Conservation (phyloP, 2,113 vertebrate species). For the Panthera leo region DNA sequence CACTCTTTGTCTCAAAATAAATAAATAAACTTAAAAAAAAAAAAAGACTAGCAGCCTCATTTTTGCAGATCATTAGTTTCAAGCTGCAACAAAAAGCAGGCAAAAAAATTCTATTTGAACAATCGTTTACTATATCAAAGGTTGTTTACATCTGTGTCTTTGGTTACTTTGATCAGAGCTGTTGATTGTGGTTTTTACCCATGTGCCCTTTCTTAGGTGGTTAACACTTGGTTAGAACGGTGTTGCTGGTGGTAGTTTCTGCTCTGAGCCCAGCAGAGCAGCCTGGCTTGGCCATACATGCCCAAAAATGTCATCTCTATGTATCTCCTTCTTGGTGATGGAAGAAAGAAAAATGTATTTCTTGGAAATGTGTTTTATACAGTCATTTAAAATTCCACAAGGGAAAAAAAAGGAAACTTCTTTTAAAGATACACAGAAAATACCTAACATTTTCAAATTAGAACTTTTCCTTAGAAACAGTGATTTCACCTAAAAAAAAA, state of each 20-base stretch:
- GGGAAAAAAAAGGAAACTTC: not conserved
- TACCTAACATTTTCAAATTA: slow-evolving; percentile 32
- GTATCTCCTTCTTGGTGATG: not conserved
- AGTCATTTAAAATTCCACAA: slow-evolving; percentile 31
- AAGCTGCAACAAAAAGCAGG: not conserved
- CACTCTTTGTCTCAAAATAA: not conserved
- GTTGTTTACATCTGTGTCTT: not conserved
- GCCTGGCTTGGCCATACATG: not conserved
- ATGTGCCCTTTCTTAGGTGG: not conserved
- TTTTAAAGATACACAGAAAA: not conserved
- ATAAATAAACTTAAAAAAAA: too few relatives aligned
- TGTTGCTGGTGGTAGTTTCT: not conserved
- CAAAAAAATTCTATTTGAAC: not conserved
- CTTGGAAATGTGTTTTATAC: not conserved
- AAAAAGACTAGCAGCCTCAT: not conserved
- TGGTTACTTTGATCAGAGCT: not conserved
- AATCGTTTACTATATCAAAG: not conserved
- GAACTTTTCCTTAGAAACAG: slow-evolving; percentile 23
- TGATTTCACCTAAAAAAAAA: slow-evolving; percentile 12
- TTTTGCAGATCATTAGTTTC: not conserved
- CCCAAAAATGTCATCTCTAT: not conserved
- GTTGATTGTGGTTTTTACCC: not conserved
- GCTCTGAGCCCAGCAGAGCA: not conserved
- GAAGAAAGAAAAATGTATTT: not conserved
- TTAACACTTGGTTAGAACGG: not conserved